Evolutionary conservation across 1,140 invertebrate genomes (phyloP).

Genomic region (Pseudomyrmex dendroicus): DNA sequence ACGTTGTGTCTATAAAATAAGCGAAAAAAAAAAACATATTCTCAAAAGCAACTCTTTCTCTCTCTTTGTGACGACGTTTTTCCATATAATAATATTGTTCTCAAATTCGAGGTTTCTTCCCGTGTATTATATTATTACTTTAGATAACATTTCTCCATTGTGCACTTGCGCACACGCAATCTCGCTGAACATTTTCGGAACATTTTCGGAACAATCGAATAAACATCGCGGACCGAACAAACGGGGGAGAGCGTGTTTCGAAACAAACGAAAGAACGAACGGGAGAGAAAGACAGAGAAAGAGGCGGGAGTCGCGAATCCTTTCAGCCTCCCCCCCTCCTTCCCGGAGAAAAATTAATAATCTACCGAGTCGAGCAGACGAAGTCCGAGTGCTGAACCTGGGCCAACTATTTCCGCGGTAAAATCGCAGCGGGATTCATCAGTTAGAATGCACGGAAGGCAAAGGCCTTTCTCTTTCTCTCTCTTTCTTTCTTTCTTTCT

Average conservation of each 20-base stretch:
- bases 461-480: conserved; percentile 48
- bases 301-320: conserved; percentile 57
- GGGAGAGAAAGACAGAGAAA: conserved; percentile 8
- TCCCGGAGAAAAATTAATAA: conserved; percentile 73
- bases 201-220: conserved; percentile 67
- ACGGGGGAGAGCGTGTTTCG: conserved; percentile 13
- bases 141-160: background rate
- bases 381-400: conserved; percentile 66
- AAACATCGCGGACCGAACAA: conserved; percentile 59
- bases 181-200: background rate
- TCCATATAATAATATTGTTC: conserved; percentile 32
- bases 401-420: conserved; percentile 73
- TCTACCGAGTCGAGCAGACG: conserved; percentile 64
- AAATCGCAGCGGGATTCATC: conserved; percentile 71
- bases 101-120: conserved; percentile 33
- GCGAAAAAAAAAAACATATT: conserved; percentile 28
- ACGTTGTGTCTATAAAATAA: background rate
- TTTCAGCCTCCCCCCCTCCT: conserved; percentile 45
- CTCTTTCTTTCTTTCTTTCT: background rate
- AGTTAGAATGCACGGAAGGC: conserved; percentile 67
- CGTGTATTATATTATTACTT: conserved; percentile 37
- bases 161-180: background rate
- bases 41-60: conserved; percentile 12
- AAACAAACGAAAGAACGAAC: conserved; percentile 43
- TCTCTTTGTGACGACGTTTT: background rate